These are phyloP conservation scores for Myocastor coypus DNA, from an alignment of 2,113 vertebrate species.

Conservation along the genomic window DNA sequence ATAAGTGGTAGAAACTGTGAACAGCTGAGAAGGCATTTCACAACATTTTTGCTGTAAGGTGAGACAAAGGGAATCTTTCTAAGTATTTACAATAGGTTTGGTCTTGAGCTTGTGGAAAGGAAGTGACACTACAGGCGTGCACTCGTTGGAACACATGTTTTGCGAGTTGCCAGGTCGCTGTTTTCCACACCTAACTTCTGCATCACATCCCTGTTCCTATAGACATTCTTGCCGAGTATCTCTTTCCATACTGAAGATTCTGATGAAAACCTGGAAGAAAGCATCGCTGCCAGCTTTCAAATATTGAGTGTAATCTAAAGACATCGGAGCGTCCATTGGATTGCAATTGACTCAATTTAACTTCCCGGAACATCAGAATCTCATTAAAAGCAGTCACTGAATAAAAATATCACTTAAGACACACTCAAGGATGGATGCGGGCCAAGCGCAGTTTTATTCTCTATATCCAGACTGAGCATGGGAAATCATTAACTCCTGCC, in stretches of 20 bases:
- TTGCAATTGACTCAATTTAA: constrained; percentile 50
- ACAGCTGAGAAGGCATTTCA: neutral
- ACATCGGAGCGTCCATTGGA: neutral
- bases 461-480: neutral
- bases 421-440: constrained; percentile 30
- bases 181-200: neutral
- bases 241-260: neutral
- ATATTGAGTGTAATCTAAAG: constrained; percentile 1
- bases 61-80: neutral
- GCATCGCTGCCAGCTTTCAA: neutral
- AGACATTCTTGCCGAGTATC: neutral
- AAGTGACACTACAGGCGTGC: neutral
- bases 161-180: neutral
- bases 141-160: neutral
- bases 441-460: constrained; percentile 62
- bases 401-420: constrained; percentile 68
- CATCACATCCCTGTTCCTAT: neutral
- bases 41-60: neutral
- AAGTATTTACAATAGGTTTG: neutral
- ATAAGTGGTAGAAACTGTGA: neutral
- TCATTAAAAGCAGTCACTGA: constrained; percentile 71
- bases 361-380: constrained; percentile 71
- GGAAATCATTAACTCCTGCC: constrained; percentile 37
- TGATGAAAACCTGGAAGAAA: neutral
- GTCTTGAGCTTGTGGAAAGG: neutral